Evolutionary conservation across 2,113 vertebrate species (phyloP).

Genomic region (Pygoscelis antarcticus): DNA sequence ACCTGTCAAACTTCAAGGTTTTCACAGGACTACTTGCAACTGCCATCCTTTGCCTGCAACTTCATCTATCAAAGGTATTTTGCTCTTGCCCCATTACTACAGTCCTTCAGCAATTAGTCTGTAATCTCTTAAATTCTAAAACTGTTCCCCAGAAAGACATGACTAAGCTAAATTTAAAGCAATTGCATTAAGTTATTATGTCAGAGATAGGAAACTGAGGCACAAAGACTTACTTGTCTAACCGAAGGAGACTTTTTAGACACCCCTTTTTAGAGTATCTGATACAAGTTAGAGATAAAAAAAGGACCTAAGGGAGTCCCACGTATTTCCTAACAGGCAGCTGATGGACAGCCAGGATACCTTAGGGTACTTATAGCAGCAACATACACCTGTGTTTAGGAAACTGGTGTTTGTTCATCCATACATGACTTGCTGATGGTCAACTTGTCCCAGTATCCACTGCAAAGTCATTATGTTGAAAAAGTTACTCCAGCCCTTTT

Average conservation of each 20-base stretch:
- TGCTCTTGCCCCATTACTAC: not conserved
- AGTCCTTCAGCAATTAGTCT: not conserved
- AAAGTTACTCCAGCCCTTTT: not conserved
- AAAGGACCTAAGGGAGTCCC: not conserved
- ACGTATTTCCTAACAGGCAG: not conserved
- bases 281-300: not conserved
- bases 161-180: not conserved
- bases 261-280: not conserved
- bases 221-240: not conserved
- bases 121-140: not conserved
- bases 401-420: not conserved
- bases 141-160: not conserved
- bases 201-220: not conserved
- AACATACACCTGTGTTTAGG: not conserved
- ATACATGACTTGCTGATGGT: rapidly evolving
- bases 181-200: not conserved
- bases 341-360: not conserved
- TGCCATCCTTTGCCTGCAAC: not conserved
- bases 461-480: not conserved
- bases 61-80: not conserved
- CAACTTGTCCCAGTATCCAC: not conserved
- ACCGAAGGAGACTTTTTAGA: not conserved
- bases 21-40: not conserved
- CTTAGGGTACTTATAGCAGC: not conserved
- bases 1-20: not conserved